These are phyloP conservation scores for Dendrocincla tyrannina DNA, from an alignment of 2,797 vertebrate species.

Conservation along the genomic window DNA sequence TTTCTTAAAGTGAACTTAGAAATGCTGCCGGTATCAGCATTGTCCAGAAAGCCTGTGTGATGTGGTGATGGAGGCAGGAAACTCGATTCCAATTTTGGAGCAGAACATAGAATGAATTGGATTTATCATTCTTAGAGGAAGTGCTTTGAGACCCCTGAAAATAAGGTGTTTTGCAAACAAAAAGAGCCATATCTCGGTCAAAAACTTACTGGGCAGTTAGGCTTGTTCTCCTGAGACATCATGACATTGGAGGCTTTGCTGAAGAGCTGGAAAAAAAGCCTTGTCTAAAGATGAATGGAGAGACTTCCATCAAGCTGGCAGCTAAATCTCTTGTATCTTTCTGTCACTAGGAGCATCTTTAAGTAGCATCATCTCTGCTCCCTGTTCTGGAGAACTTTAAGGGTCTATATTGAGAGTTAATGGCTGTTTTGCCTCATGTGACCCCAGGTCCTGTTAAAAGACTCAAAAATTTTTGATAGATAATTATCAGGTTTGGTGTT, in stretches of 20 bases:
- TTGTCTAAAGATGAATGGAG: background rate
- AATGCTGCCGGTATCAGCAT: background rate
- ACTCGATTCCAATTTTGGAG: background rate
- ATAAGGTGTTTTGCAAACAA: background rate
- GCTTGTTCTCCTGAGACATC: fast-evolving
- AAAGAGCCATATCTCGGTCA: background rate
- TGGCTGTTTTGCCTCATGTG: background rate
- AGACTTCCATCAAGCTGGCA: background rate
- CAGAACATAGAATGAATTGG: background rate
- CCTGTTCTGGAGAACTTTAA: background rate
- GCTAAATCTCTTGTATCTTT: background rate
- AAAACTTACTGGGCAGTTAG: background rate
- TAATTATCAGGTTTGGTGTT: background rate
- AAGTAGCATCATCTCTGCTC: background rate
- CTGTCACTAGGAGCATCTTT: background rate
- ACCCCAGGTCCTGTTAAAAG: background rate
- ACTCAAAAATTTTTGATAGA: background rate
- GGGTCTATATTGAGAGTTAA: background rate
- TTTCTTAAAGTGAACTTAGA: background rate
- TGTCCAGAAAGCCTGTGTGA: background rate
- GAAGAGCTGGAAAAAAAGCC: background rate
- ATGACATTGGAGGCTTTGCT: background rate
- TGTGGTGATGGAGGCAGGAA: background rate
- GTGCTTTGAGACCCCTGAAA: background rate
- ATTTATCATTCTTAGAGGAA: background rate